Base-by-base conservation (phyloP, 2,113 vertebrate species). In the Arenaria interpres region DNA sequence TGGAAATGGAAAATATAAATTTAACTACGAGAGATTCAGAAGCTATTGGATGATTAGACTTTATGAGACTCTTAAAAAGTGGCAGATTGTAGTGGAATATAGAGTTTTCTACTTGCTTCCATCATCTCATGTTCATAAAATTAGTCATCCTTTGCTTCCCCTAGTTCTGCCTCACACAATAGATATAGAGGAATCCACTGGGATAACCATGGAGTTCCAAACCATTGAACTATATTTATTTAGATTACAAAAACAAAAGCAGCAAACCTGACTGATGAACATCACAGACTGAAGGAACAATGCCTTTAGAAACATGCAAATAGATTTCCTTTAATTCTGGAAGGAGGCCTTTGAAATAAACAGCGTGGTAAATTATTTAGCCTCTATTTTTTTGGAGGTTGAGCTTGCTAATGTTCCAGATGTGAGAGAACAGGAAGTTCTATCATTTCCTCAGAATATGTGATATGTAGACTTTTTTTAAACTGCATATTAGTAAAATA, bases 351-450 rank as follows among this genome's bases (percentile, higher is more conserved):
- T 96, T 97, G 96, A 97, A 97, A 97, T 89, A 95, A 97, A 96
- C 79, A 94, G 35, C 3, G 16, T 96, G 96, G 85, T 92, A 95
- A 97, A 96, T 93, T 93, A 97, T 97, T 97, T 93, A 97, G 88
- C 41, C 60, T 91, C 56, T 92, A 66, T 98, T 94, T 95, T 97
- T 97, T 97, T 96, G 43, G 94, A 97, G 68, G 57, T 57, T 67
- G 79, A 91, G 51, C 85, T 95, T 92, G 72, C 53, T 95, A 93
- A 93, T 95, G 95, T 95, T 93, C 84, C 85, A 95, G 94, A 96
- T 95, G 95, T 97, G 92, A 91, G 88, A 97, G 95, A 95, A 97
- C 97, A 98, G 97, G 97, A 98, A 98, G 83, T 89, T 74, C 89
- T 96, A 93, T 89, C 32, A 91, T 97, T 98, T 98, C 96, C 96